Percentiles rank a stretch among this genome's conserved stretches.
Conservation (phyloP, 2,888 invertebrate genomes). For the Eristalinus sepulchralis region DNA sequence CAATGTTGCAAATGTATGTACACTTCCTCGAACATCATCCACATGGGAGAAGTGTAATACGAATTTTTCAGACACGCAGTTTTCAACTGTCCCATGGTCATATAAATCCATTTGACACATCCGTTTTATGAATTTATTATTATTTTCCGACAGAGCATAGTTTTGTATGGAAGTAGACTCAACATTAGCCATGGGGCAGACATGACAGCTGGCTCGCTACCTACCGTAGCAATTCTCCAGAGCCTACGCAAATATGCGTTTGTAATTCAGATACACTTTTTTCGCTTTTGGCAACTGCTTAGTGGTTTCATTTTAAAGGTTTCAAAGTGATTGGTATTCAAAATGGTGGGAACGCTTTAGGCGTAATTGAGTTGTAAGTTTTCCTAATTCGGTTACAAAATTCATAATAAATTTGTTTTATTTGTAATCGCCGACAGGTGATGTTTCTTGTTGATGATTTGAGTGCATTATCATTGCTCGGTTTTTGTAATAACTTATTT, state of each 20-base stretch:
- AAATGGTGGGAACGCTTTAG: conserved; percentile 34
- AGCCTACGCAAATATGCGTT: conserved; percentile 7
- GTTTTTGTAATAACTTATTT: too few species aligned
- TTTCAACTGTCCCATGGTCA: conserved; percentile 33
- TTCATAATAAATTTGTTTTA: conserved; percentile 16
- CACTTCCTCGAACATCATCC: neutral
- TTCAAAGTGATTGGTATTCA: conserved; percentile 52
- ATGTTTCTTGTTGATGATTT: neutral
- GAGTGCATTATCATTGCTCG: neutral
- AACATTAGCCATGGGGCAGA: conserved; percentile 52
- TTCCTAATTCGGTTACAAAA: conserved; percentile 44
- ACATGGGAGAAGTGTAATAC: neutral
- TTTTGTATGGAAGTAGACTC: conserved; percentile 45
- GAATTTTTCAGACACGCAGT: conserved; percentile 3
- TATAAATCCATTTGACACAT: conserved; percentile 26
- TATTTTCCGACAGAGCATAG: conserved; percentile 42
- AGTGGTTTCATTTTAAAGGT: conserved; percentile 50
- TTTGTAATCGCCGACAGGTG: conserved; percentile 17
- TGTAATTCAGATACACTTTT: conserved; percentile 7
- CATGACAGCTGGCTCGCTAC: conserved; percentile 44
- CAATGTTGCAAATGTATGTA: neutral
- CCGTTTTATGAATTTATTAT: conserved; percentile 55
- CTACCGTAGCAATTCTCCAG: neutral
- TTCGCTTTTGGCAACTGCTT: conserved; percentile 44
- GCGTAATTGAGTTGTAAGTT: conserved; percentile 60